Evolutionary conservation across 2,113 vertebrate species (phyloP).

Genomic region (Strix uralensis): DNA sequence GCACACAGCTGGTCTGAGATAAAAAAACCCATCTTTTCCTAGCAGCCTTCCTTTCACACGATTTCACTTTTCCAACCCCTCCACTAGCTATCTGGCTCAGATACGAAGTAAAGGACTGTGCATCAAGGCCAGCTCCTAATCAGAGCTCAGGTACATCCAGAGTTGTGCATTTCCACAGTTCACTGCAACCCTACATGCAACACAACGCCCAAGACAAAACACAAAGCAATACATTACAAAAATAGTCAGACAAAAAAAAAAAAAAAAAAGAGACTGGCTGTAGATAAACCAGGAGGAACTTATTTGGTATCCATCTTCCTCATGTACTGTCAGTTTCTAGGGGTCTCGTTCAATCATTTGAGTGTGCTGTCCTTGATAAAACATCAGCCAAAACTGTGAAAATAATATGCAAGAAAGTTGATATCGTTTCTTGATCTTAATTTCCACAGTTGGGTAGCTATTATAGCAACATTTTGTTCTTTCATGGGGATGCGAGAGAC

Average conservation of each 20-base stretch:
- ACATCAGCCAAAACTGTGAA: conserved; percentile 39
- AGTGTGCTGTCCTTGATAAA: conserved; percentile 25
- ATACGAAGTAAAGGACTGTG: not conserved
- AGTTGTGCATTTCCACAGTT: not conserved
- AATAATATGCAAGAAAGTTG: conserved; percentile 15
- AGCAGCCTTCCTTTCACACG: not conserved
- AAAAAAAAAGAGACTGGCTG: not conserved
- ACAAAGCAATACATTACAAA: not conserved
- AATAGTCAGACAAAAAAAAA: not conserved
- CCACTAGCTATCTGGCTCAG: not conserved
- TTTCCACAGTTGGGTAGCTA: conserved; percentile 29
- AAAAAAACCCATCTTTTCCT: not conserved
- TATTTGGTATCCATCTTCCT: not conserved
- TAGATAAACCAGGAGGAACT: not conserved
- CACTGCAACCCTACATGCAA: not conserved
- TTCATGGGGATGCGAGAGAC: conserved; percentile 8
- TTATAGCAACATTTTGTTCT: conserved; percentile 45
- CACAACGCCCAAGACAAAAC: not conserved
- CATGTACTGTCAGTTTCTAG: not conserved
- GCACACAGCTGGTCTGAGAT: not conserved
- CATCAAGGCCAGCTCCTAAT: not conserved
- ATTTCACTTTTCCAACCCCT: not conserved
- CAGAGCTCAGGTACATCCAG: not conserved
- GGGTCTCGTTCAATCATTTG: not conserved
- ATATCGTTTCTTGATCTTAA: conserved; percentile 11